phyloP scores from a whole-genome alignment of 2,888 invertebrate species.

The Drosophila koepferae region DNA sequence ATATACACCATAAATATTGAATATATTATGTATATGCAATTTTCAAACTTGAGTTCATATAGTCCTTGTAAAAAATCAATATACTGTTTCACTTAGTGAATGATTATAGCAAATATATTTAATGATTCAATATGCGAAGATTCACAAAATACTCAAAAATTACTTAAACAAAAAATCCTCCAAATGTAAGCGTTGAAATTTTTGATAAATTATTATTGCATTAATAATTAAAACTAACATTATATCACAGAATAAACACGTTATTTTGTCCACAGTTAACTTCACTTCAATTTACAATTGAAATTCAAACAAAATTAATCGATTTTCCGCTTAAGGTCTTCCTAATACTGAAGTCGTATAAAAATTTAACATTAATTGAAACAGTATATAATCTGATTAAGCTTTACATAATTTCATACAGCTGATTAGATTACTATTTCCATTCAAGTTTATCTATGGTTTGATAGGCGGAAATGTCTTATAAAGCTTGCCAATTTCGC shows the following conservation, averaged over 20 bases:
- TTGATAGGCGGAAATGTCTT: not conserved
- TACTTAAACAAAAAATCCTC: no score
- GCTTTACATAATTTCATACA: not conserved
- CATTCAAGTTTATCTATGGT: not conserved
- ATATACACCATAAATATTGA: no score
- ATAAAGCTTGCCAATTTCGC: slow-evolving; percentile 27
- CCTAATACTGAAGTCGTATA: not conserved
- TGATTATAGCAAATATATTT: no score
- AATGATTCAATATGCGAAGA: no score
- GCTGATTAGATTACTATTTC: slow-evolving; percentile 8
- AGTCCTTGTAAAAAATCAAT: no score
- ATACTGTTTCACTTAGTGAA: no score
- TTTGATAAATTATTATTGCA: not conserved
- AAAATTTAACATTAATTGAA: not conserved
- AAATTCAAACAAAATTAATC: not conserved
- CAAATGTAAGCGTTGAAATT: no score
- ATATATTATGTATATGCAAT: no score
- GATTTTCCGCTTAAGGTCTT: no score
- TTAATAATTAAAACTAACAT: not conserved
- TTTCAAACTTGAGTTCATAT: no score
- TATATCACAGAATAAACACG: not conserved
- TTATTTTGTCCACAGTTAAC: not conserved
- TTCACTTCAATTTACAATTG: not conserved
- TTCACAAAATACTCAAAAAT: no score
- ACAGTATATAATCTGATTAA: not conserved